These are phyloP conservation scores for Cryptocheilus praepositus DNA, from an alignment of 2,888 invertebrate genomes.

Conservation along the genomic window DNA sequence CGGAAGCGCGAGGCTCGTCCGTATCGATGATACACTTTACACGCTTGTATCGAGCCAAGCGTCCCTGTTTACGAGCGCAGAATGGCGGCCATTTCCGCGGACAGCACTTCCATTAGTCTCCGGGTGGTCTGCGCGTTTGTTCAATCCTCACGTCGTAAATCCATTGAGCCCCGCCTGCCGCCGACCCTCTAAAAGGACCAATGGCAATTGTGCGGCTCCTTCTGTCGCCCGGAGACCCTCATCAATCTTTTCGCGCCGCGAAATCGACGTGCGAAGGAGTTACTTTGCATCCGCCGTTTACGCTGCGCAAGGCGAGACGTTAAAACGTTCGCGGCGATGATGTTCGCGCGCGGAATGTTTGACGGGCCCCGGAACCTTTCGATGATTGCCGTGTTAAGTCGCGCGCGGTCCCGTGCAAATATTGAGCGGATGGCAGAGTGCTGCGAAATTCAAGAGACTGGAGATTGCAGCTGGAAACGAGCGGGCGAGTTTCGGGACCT, in stretches of 20 bases:
- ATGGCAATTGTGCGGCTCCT: slow-evolving; percentile 45
- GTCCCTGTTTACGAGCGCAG: slow-evolving; percentile 48
- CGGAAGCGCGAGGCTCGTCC: too few species aligned
- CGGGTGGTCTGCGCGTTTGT: slow-evolving; percentile 49
- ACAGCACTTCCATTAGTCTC: slow-evolving; percentile 53
- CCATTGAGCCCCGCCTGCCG: slow-evolving; percentile 39
- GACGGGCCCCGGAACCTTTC: background rate
- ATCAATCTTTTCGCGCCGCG: slow-evolving; percentile 30
- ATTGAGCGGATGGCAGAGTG: slow-evolving; percentile 39
- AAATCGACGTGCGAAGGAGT: background rate
- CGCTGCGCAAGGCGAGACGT: background rate
- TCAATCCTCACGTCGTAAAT: slow-evolving; percentile 46
- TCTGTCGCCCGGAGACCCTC: slow-evolving; percentile 16
- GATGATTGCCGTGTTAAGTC: slow-evolving; percentile 7
- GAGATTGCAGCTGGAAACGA: too few species aligned
- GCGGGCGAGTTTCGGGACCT: too few species aligned
- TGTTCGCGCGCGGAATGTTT: background rate
- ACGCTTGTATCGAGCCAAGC: slow-evolving; percentile 22
- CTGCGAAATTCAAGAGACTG: too few species aligned
- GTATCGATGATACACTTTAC: slow-evolving; percentile 36
- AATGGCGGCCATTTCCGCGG: slow-evolving; percentile 44
- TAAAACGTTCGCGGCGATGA: too few species aligned
- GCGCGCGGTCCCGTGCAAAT: slow-evolving; percentile 44
- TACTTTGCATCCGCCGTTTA: background rate
- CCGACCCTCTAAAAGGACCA: slow-evolving; percentile 42